Evolutionary conservation across 2,113 vertebrate genomes (phyloP).

Genomic region (Eulemur macaco): DNA sequence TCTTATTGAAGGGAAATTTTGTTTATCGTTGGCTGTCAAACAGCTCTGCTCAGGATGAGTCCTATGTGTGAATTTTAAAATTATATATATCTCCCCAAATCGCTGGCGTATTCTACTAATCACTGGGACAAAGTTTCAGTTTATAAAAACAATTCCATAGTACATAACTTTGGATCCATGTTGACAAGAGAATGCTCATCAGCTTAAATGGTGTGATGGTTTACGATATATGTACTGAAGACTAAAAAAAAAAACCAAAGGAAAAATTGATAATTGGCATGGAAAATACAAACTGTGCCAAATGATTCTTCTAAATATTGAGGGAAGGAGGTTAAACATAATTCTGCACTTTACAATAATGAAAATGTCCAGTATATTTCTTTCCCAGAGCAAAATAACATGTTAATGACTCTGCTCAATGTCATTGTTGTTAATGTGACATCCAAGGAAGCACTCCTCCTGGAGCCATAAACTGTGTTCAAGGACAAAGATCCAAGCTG

Average conservation of each 20-base stretch:
- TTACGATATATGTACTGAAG: conserved; percentile 20
- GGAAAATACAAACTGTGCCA: conserved; percentile 62
- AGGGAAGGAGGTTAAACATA: conserved; percentile 55
- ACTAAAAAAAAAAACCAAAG: conserved; percentile 24
- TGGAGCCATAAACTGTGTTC: conserved; percentile 54
- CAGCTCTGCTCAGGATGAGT: conserved; percentile 47
- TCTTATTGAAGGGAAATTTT: conserved; percentile 39
- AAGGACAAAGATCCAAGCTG: conserved; percentile 57
- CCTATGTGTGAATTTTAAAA: conserved; percentile 5
- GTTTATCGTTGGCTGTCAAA: conserved; percentile 35
- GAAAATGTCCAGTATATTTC: conserved; percentile 45
- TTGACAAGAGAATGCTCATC: not conserved
- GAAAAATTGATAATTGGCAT: conserved; percentile 46
- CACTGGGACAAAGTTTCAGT: conserved; percentile 40
- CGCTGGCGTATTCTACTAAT: conserved; percentile 9
- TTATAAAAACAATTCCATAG: conserved; percentile 61
- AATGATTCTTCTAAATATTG: conserved; percentile 22
- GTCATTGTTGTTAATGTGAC: conserved; percentile 59
- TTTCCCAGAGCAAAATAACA: conserved; percentile 56
- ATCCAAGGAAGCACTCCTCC: conserved; percentile 58
- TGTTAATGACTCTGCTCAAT: conserved; percentile 17
- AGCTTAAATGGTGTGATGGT: not conserved
- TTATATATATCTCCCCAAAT: conserved; percentile 21
- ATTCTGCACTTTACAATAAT: conserved; percentile 53
- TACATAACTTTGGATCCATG: conserved; percentile 30